Base-by-base conservation (phyloP, 2,113 vertebrate species). In the Malurus alboscapulatus region DNA sequence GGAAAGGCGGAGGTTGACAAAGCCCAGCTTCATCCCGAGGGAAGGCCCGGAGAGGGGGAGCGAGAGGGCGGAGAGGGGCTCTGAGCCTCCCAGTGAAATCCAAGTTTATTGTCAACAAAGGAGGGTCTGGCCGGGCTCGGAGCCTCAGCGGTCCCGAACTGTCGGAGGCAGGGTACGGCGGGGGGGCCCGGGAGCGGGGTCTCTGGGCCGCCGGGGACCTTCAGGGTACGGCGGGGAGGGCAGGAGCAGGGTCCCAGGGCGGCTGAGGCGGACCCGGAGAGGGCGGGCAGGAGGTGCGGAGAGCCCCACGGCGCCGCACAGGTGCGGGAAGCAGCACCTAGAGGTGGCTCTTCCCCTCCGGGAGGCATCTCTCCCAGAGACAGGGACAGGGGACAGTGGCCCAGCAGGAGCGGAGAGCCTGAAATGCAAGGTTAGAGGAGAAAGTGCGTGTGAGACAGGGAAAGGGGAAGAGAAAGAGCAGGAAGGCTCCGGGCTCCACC, bases 401-500 rank as follows among this genome's bases (percentile, higher is more conserved):
- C 65, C 92, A 79, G 82, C 48, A 17, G 72, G 61, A 57, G 62
- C 29, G 19, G 63, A 63, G 61, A 71, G 62, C 82, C 67, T 45
- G 75, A 47, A 68, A 65, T n/a, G 40, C 38, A 10, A 72, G 66
- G 73, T 50, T 73, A 42, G 79, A 50, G 66, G 40, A 82, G 62
- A 89, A 82, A 61, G 66, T 48, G 72, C 48, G 6, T 80, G 30
- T 61, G 73, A 44, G 86, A 71, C 69, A 54, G 62, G 63, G 44
- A 57, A 36, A 77, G 27, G 51, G 50, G 42, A 83, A 78, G 78
- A 76, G 81, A 79, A 65, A 77, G 84, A 93, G 69, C 71, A 93
- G 69, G 81, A 82, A 91, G 81, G 83, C 55, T 77, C 87, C 93
- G 97, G 95, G 98, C 98, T 98, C 98, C 98, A 97, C 98, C 98